Conservation (phyloP, 2,888 invertebrate genomes). For the Diloba caeruleocephala region DNA sequence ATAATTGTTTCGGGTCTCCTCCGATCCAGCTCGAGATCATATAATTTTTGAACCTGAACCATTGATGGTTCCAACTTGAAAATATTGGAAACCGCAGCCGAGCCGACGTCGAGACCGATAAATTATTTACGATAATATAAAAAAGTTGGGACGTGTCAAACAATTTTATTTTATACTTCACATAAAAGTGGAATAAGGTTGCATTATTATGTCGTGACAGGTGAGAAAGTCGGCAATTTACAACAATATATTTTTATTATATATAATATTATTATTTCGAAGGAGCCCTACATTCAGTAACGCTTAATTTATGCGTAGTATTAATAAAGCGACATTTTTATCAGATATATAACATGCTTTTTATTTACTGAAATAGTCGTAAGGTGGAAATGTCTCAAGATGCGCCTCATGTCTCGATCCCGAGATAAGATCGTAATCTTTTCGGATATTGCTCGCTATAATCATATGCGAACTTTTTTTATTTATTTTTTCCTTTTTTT, state of each 20-base stretch:
- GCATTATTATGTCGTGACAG: slow-evolving; percentile 9
- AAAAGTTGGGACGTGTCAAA: slow-evolving; percentile 1
- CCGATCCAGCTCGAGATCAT: too few species aligned
- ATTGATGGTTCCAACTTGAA: too few species aligned
- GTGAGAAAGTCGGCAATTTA: slow-evolving; percentile 10
- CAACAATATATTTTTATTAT: neutral
- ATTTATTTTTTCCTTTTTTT: slow-evolving; percentile 60
- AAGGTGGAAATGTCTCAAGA: slow-evolving; percentile 72
- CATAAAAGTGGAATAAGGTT: slow-evolving; percentile 6
- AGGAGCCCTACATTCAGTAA: slow-evolving; percentile 20
- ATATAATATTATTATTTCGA: too few species aligned
- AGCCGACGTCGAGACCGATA: too few species aligned
- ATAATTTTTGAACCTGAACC: too few species aligned
- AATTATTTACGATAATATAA: neutral
- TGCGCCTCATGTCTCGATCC: slow-evolving; percentile 81
- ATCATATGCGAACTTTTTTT: slow-evolving; percentile 85
- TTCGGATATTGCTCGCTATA: slow-evolving; percentile 88
- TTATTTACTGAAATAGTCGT: slow-evolving; percentile 64
- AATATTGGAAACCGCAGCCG: too few species aligned
- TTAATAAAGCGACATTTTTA: slow-evolving; percentile 2
- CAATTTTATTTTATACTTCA: neutral
- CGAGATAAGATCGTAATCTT: slow-evolving; percentile 87
- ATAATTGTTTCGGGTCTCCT: too few species aligned
- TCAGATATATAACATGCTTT: slow-evolving; percentile 4
- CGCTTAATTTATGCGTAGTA: slow-evolving; percentile 7